Base-by-base conservation (phyloP, 2,888 invertebrate genomes). In the Lithophane ornitopus region DNA sequence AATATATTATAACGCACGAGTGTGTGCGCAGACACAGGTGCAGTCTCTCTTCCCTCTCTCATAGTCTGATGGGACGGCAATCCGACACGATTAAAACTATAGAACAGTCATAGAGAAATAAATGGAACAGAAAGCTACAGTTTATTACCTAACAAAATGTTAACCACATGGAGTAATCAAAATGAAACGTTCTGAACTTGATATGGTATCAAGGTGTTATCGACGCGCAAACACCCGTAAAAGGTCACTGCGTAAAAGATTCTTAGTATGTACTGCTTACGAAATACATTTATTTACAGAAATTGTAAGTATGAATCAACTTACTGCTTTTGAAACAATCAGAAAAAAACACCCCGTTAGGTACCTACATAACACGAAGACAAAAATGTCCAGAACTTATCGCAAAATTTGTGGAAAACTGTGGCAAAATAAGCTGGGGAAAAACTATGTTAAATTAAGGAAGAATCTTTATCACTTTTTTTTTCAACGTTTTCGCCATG, bases 201-300 rank as follows among this genome's bases (percentile, higher is more conserved):
- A 76, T 85, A 70, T 44, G 49, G 54, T 85, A 73, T 52, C 69
- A 69, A 59, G 69, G 58, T 62, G 82, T 85, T 76, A 82, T 81
- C 85, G 63, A 72, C 49, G 65, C 26, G 49, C 62, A 85, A 82
- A 82, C 34, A 54, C 28, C 65, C 76, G 74, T 79, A 39, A 83
- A 72, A 82, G 82, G 82, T 81, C 76, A 76, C 49, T 12, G 8
- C 28, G 39, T 46, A 54, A n/a, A 56, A 69, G 26, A 70, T 74
- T 85, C 61, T 52, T 69, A 44, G 26, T 34, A 66, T 44, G 34
- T 76, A 66, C 69, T 61, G 56, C n/a, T 16, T 39, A 70, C 8
- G 49, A 67, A n/a, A 26, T 54, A 26, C n/a, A 54, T n/a, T n/a
- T 54, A 56, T 6, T 12, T n/a, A n/a, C 54, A 26, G 26, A 26